Base-by-base conservation (phyloP, 2,888 invertebrate genomes). In the Nephrotoma flavescens region DNA sequence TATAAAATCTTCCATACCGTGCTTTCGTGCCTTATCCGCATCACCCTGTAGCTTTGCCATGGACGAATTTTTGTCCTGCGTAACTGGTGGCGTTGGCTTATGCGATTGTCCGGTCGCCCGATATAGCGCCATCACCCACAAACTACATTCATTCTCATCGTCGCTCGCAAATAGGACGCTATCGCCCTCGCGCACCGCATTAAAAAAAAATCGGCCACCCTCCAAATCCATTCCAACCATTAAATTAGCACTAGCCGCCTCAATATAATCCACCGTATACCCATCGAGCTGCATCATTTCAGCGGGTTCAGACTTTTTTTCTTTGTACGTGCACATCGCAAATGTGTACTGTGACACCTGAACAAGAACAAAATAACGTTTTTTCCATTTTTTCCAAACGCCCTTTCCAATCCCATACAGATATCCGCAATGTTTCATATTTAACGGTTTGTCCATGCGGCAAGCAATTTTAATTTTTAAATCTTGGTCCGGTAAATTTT, bases 281-380 rank as follows among this genome's bases (percentile, higher is more conserved):
- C 98, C 99, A 92, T 99, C 99, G 87, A 99, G 93, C 92, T 99
- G 99, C 97, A 99, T 98, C 97, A 99, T 99, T 93, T 99, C 99
- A 42, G 98, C 97, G 12, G 99, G 99, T 92, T 99, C 99, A 41
- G 98, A 97, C 92, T 99, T 99, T 93, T 99, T 99, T 92, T 99
- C 99, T 92, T 99, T 97, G 92, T 99, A 99, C 89, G 98, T 99
- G 93, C 99, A 99, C 95, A 99, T 97, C 84, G 99, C 99, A 93
- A 99, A 99, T 57, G 99, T 99, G 92, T 99, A 99, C 93, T 99
- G 99, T 88, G 99, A 99, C 84, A 99, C 99, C 94, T 99, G 99
- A 86, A 99, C 99, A 88, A 99, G 93, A 88, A 99, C 98, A 94
- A 97, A 99, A 92, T 99, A 99, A 87, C 99, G 94, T 90, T 97